Evolutionary conservation across 1,140 invertebrate species (phyloP).

Genomic region (Riptortus pedestris): DNA sequence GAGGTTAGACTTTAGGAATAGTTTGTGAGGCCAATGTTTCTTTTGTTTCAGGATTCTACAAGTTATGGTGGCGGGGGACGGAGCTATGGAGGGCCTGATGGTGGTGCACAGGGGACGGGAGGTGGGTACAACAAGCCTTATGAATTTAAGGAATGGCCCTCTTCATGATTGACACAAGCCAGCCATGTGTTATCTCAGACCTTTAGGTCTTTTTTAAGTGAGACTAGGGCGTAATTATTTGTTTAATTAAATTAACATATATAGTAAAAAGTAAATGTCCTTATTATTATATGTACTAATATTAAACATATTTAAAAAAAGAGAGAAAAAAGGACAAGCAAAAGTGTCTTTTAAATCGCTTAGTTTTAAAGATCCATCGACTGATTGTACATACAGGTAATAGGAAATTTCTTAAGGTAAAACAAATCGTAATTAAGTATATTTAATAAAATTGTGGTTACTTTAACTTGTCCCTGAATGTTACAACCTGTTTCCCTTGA

Average conservation of each 20-base stretch:
- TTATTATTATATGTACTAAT: slow-evolving; percentile 30
- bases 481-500: slow-evolving; percentile 27
- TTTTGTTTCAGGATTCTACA: slow-evolving; percentile 35
- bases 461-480: slow-evolving; percentile 34
- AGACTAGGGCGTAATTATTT: slow-evolving; percentile 33
- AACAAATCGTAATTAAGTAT: slow-evolving; percentile 31
- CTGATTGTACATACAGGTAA: slow-evolving; percentile 35
- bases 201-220: slow-evolving; percentile 30
- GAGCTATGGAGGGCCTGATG: slow-evolving; percentile 32
- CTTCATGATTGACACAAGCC: slow-evolving; percentile 42
- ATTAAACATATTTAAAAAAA: slow-evolving; percentile 26
- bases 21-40: too few relatives aligned
- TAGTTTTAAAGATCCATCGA: slow-evolving; percentile 33
- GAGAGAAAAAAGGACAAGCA: slow-evolving; percentile 29
- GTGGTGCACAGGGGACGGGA: slow-evolving; percentile 42
- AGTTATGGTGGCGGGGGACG: slow-evolving; percentile 38
- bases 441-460: slow-evolving; percentile 31
- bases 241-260: slow-evolving; percentile 26
- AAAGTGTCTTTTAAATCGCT: slow-evolving; percentile 33
- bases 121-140: slow-evolving; percentile 49
- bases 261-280: slow-evolving; percentile 30
- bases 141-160: slow-evolving; percentile 50
- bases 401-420: slow-evolving; percentile 34
- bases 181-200: slow-evolving; percentile 30
- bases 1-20: too few relatives aligned